Evolutionary conservation across 37 sponge, comb jelly and placozoan genomes (phyloP).

Genomic region (Ephydatia muelleri): DNA sequence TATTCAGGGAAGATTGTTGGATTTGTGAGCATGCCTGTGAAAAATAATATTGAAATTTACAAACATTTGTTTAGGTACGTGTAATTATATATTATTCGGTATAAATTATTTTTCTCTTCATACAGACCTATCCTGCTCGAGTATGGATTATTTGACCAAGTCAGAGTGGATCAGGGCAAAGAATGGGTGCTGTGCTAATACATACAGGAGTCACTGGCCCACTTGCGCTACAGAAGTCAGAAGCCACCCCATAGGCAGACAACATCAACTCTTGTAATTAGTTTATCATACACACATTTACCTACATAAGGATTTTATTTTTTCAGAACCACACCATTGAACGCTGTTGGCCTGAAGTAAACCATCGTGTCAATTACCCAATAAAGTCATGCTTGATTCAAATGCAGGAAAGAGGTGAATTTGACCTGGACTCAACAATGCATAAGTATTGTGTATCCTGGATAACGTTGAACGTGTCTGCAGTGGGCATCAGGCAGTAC

Average conservation of each 20-base stretch:
- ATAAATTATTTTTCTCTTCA: not conserved
- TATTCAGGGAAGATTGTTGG: constrained; percentile 58
- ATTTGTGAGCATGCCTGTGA: constrained; percentile 46
- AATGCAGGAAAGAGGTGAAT: no score
- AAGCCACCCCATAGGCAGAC: constrained; percentile 42
- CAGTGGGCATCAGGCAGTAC: no score
- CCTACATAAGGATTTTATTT: no score
- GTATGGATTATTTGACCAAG: constrained; percentile 70
- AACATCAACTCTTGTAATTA: constrained; percentile 39
- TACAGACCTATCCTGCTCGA: constrained; percentile 38
- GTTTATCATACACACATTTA: no score
- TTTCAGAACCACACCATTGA: no score
- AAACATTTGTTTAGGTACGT: constrained; percentile 25
- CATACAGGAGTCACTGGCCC: constrained; percentile 52
- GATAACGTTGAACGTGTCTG: no score
- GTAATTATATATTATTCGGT: not conserved
- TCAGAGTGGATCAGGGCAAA: constrained; percentile 62
- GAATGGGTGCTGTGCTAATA: constrained; percentile 59
- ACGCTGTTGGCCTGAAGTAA: no score
- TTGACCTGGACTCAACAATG: no score
- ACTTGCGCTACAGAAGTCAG: constrained; percentile 21
- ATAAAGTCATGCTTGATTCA: no score
- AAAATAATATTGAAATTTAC: constrained; percentile 66
- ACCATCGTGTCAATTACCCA: no score
- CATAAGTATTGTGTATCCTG: no score